Evolutionary conservation across 2,113 vertebrate species (phyloP), one percentile per base, ranked within the genome.

Genomic region (Ammodytes marinus): DNA sequence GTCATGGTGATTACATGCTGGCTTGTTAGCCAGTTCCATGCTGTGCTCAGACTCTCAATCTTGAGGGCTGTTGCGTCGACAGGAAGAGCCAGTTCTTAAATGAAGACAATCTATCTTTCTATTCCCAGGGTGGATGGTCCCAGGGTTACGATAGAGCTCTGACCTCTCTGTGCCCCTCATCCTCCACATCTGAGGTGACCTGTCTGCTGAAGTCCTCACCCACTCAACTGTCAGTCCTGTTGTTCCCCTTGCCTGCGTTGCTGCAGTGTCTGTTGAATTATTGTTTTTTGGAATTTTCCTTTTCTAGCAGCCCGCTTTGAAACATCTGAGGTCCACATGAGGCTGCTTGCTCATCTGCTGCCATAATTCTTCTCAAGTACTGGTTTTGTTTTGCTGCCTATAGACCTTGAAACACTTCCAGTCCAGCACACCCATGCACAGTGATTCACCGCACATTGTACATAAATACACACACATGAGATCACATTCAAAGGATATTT

Each of bases 311-410:
- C 64, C 83, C 69, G 5, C n/a, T 75, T 80, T 88, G 61, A 84
- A 82, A 93, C 92, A 94, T 94, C 84, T 92, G 92, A 95, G 14
- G 60, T 79, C 83, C 92, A 94, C 87, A 91, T 93, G 91, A 89
- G 37, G 46, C 66, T 10, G 13, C 8, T n/a, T 40, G 15, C 39
- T 87, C 80, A 77, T 84, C 85, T 87, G 82, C 80, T 73, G 83
- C 74, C 15, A 3, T 71, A 81, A 78, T 87, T 86, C 66, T 61
- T 84, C 49, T 87, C 83, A 83, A 89, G 64, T 37, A 42, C 42
- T 13, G 40, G 15, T 69, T 63, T 64, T 57, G 17, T 68, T 70
- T 72, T 64, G 74, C 68, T 79, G 78, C 59, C 49, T 27, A 46
- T 69, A 47, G 83, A 90, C 40, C 74, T 86, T 73, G 80, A 89